Evolutionary conservation across 2,797 vertebrate genomes (phyloP), one percentile per base, ranked within the genome.

Genomic region (Parauchenoglanis ngamensis): DNA sequence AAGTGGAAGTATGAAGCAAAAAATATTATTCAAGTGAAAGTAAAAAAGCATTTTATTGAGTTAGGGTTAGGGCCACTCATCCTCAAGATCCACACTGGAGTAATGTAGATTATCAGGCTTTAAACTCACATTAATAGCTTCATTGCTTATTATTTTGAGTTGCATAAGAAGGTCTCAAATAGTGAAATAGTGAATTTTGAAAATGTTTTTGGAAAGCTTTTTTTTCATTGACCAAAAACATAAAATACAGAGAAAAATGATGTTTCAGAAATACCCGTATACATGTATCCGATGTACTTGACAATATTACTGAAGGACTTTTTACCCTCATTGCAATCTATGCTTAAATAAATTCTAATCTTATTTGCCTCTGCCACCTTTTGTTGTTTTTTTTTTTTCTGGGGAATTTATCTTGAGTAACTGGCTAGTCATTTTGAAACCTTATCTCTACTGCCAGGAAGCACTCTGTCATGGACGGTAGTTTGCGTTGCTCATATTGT

Each of bases 391-490:
- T 46, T 77, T 77, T 80, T 88, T 76, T 70, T 61, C 68, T 76
- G 76, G 19, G 61, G 56, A 67, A 78, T 40, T 59, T 46, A 10
- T 40, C 15, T 75, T 68, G 73, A 40, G 49, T 52, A 81, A 82
- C 63, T 23, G 49, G 28, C 40, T 76, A 52, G 52, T 82, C 63
- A 79, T 87, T 49, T 68, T 77, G 73, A 68, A 68, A 63, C 52
- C 63, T 78, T 87, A 87, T 87, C 86, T 87, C 31, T 49, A 35
- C 86, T 63, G 70, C 57, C 79, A 82, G 79, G 82, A 87, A 59
- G 72, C n/a, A 0, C 54, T 75, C 65, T 65, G 67, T 80, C 65
- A 72, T 54, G 65, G 65, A 63, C 25, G 7, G 83, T 59, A 81
- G 84, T 76, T 65, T 87, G 76, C 21, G 40, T 72, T 70, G 19